Evolutionary conservation across 1,140 invertebrate species (phyloP), one percentile per base, ranked within the genome.

Genomic region (Myzus persicae): DNA sequence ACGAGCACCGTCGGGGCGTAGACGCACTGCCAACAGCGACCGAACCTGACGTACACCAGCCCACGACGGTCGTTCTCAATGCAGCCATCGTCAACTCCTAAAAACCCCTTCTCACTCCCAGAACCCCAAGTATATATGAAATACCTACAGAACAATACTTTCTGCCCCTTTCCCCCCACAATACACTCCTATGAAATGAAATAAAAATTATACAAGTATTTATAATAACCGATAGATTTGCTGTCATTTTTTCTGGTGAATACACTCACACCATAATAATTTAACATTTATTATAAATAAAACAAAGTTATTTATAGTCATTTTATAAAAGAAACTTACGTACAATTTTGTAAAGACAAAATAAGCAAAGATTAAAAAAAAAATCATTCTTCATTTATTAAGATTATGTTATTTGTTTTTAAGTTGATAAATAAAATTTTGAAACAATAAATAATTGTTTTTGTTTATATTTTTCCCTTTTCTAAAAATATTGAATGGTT

Each of bases 321-420:
- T 93, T 93, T 93, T 93, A 93, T 93, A 85, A 93, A 93, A 93
- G 91, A 93, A 93, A 93, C 91, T 93, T 93, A 93, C 91, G 91
- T 93, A 93, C 91, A 93, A 93, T 93, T 93, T 93, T 93, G 91
- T 93, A 93, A 93, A 93, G 91, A 93, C 91, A 93, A 93, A 93
- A 93, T 90, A 93, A 93, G 42, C 54, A 89, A 89, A 89, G 85
- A 48, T 48, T 18, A 89, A 82, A 93, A 93, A 89, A 67, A 90
- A 90, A 93, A 93, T 93, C 93, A 90, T 93, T 93, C 89, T 93
- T 93, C 93, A 90, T 93, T 93, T 93, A 90, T 90, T 90, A 93
- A 90, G 59, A 48, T 89, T 90, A 93, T 89, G 89, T 93, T 93
- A 89, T 90, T 82, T 90, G 67, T 89, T 90, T 90, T 93, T 93